Evolutionary conservation across 2,113 vertebrate species (phyloP).

Genomic region (Thunnus maccoyii): DNA sequence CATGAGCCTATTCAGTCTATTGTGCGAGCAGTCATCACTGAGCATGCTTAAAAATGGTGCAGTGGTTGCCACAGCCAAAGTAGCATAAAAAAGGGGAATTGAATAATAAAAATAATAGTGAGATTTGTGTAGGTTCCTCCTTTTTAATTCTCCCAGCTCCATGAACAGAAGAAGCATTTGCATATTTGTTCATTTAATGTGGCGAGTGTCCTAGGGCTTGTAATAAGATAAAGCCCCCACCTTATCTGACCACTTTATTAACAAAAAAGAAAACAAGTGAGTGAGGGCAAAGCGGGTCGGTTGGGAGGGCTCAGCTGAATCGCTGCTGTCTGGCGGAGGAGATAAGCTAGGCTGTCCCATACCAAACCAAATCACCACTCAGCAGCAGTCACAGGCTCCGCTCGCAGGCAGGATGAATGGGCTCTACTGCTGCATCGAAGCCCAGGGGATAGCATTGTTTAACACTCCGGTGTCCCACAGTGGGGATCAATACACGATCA

Average conservation of each 20-base stretch:
- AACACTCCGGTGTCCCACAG: slow-evolving; percentile 66
- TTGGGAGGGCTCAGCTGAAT: slow-evolving; percentile 72
- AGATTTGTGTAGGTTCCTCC: slow-evolving; percentile 51
- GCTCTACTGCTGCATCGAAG: slow-evolving; percentile 49
- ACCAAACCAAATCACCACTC: slow-evolving; percentile 74
- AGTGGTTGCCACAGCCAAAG: slow-evolving; percentile 30
- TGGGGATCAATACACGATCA: slow-evolving; percentile 78
- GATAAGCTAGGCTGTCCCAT: slow-evolving; percentile 80
- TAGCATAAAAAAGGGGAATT: slow-evolving; percentile 5
- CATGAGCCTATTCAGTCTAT: slow-evolving; percentile 62
- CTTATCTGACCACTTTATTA: slow-evolving; percentile 85
- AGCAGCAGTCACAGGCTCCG: slow-evolving; percentile 65
- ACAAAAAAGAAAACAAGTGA: slow-evolving; percentile 73
- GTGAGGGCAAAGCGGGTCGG: slow-evolving; percentile 68
- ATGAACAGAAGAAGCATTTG: slow-evolving; percentile 64
- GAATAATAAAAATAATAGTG: slow-evolving; percentile 62
- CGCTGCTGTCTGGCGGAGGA: slow-evolving; percentile 76
- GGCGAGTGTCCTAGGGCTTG: slow-evolving; percentile 66
- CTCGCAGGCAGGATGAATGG: slow-evolving; percentile 73
- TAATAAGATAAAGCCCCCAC: slow-evolving; percentile 78
- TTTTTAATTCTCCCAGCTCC: slow-evolving; percentile 54
- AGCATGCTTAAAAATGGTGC: slow-evolving; percentile 60
- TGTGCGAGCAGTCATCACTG: slow-evolving; percentile 59
- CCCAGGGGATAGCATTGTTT: slow-evolving; percentile 78
- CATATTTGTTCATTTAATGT: slow-evolving; percentile 75